A percentile compares a stretch with the other conserved stretches of the same genome.
phyloP scores from a whole-genome alignment of 2,888 invertebrate species.

The Caenorhabditis sp. region DNA sequence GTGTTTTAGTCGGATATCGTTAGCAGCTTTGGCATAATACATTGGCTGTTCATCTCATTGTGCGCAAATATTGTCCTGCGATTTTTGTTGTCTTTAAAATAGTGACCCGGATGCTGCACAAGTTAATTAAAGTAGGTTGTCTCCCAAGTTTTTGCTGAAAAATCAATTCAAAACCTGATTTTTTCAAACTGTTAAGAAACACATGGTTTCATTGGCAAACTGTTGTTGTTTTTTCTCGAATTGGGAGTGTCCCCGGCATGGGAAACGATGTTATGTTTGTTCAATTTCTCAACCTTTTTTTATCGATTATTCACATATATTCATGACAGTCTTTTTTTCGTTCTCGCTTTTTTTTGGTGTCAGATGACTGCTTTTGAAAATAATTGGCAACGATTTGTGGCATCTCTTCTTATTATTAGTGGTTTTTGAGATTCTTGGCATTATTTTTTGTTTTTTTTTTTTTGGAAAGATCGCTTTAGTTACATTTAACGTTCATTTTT shows the following conservation, averaged over 20 bases:
- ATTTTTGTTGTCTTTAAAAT: background rate
- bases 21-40: background rate
- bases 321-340: background rate
- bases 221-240: background rate
- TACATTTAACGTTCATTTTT: too few relatives aligned
- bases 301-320: background rate
- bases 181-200: background rate
- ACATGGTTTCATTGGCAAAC: too few relatives aligned
- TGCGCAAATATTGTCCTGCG: slow-evolving; percentile 15
- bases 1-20: background rate
- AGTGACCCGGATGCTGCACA: background rate
- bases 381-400: background rate
- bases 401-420: background rate
- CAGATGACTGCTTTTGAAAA: background rate
- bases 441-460: too few relatives aligned
- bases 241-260: background rate
- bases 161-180: background rate
- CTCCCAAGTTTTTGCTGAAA: background rate
- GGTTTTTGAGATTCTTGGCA: too few relatives aligned
- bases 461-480: too few relatives aligned
- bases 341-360: background rate
- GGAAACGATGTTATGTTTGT: background rate
- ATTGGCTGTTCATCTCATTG: background rate
- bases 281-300: background rate
- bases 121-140: background rate